A percentile compares a stretch with the other conserved stretches of the same genome.
These are phyloP conservation scores for Atherinomorus stipes DNA, from an alignment of 2,113 vertebrate genomes.

Conservation along the genomic window DNA sequence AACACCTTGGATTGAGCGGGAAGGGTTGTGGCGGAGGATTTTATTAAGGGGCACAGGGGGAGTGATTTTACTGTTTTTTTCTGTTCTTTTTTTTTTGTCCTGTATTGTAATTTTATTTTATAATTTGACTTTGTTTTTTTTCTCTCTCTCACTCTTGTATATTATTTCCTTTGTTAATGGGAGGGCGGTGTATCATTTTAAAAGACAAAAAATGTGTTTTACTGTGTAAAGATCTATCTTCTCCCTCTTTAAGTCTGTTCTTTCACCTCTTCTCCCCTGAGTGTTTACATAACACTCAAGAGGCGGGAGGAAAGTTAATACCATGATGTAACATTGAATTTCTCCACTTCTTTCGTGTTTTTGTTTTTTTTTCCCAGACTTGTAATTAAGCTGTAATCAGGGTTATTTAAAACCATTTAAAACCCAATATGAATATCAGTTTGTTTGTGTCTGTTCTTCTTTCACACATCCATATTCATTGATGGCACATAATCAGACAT, in stretches of 20 bases:
- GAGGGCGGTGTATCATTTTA: constrained; percentile 67
- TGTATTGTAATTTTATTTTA: constrained; percentile 83
- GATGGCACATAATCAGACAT: constrained; percentile 5
- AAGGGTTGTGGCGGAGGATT: constrained; percentile 32
- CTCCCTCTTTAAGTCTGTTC: constrained; percentile 61
- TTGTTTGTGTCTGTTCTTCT: constrained; percentile 52
- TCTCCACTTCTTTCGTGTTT: constrained; percentile 77
- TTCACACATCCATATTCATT: constrained; percentile 32
- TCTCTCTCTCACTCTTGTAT: constrained; percentile 70
- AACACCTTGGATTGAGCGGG: constrained; percentile 52
- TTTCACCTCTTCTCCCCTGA: constrained; percentile 52
- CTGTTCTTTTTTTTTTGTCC: constrained; percentile 61
- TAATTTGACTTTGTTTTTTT: constrained; percentile 73
- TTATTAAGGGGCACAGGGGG: constrained; percentile 53
- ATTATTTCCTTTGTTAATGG: constrained; percentile 56
- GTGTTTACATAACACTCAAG: constrained; percentile 79
- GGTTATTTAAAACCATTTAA: constrained; percentile 87
- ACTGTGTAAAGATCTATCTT: constrained; percentile 77
- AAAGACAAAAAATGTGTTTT: constrained; percentile 79
- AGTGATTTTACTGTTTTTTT: constrained; percentile 64
- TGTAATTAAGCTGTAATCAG: constrained; percentile 88
- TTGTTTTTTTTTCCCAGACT: constrained; percentile 76
- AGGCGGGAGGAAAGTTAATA: constrained; percentile 80
- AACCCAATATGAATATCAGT: constrained; percentile 65
- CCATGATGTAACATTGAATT: constrained; percentile 84